phyloP scores from a whole-genome alignment of 2,888 invertebrate species.

The Polyommatus iphigenia region DNA sequence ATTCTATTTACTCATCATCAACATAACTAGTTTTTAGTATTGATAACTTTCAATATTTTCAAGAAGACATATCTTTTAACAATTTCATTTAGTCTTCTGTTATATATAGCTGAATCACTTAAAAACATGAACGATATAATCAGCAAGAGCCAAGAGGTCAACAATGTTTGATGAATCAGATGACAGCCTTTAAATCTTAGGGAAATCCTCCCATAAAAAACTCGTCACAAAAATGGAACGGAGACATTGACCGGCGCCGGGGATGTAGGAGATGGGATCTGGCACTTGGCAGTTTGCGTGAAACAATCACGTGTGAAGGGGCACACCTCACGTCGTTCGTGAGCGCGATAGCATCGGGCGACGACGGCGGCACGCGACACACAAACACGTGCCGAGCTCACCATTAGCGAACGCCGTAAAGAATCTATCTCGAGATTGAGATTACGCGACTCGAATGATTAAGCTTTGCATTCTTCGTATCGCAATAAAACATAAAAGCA shows the following conservation, averaged over 20 bases:
- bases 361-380: slow-evolving; percentile 71
- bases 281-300: slow-evolving; percentile 53
- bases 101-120: background rate
- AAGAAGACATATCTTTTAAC: background rate
- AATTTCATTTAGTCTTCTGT: background rate
- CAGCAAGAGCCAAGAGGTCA: background rate
- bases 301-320: slow-evolving; percentile 76
- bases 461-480: slow-evolving; percentile 39
- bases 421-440: slow-evolving; percentile 44
- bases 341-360: slow-evolving; percentile 67
- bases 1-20: background rate
- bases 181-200: background rate
- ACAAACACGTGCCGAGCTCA: slow-evolving; percentile 48
- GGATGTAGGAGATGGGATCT: slow-evolving; percentile 71
- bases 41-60: background rate
- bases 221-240: slow-evolving; percentile 20
- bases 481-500: slow-evolving; percentile 21
- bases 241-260: slow-evolving; percentile 46
- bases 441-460: slow-evolving; percentile 41
- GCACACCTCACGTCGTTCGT: slow-evolving; percentile 72
- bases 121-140: no score
- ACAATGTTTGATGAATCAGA: background rate
- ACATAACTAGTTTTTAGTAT: background rate
- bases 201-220: background rate
- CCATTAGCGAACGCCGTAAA: slow-evolving; percentile 45